phyloP scores from a whole-genome alignment of 2,888 invertebrate species.

The Agrotis segetum region DNA sequence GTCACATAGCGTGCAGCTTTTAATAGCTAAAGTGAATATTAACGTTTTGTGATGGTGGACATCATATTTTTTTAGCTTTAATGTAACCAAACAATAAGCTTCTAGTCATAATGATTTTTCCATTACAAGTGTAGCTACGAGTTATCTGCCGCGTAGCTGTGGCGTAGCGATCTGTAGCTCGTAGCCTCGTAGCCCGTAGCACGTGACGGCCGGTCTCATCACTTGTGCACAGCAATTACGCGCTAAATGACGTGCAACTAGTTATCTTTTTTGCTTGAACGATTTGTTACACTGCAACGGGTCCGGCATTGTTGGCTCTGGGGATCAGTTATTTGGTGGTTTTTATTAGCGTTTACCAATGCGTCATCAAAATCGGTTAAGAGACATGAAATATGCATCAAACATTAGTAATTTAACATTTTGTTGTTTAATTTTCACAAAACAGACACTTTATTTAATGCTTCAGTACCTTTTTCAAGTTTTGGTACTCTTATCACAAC shows the following conservation, averaged over 20 bases:
- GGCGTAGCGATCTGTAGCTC: slow-evolving; percentile 54
- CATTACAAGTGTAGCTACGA: neutral
- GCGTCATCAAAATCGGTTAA: neutral
- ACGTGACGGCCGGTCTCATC: slow-evolving; percentile 75
- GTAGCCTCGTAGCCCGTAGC: slow-evolving; percentile 68
- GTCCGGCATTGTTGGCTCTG: slow-evolving; percentile 4
- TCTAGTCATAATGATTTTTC: neutral
- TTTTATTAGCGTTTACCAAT: slow-evolving; percentile 20
- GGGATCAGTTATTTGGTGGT: slow-evolving; percentile 15
- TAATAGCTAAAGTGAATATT: slow-evolving; percentile 54
- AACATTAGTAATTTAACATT: neutral
- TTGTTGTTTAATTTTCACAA: no score
- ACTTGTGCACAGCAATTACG: slow-evolving; percentile 84
- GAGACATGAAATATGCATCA: neutral
- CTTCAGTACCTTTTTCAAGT: neutral
- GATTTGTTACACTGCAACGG: slow-evolving; percentile 46
- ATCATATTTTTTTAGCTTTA: neutral
- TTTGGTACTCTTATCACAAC: neutral
- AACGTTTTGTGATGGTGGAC: slow-evolving; percentile 44
- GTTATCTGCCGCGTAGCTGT: slow-evolving; percentile 22
- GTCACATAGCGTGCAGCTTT: slow-evolving; percentile 48
- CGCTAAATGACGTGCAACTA: slow-evolving; percentile 78
- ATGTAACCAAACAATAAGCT: neutral
- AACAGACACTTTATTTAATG: neutral
- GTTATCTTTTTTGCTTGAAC: slow-evolving; percentile 75